Percentiles rank a stretch among this genome's conserved stretches.
These are phyloP conservation scores for Drosophila parthenogenetica DNA, from an alignment of 2,888 invertebrate genomes.

Conservation along the genomic window DNA sequence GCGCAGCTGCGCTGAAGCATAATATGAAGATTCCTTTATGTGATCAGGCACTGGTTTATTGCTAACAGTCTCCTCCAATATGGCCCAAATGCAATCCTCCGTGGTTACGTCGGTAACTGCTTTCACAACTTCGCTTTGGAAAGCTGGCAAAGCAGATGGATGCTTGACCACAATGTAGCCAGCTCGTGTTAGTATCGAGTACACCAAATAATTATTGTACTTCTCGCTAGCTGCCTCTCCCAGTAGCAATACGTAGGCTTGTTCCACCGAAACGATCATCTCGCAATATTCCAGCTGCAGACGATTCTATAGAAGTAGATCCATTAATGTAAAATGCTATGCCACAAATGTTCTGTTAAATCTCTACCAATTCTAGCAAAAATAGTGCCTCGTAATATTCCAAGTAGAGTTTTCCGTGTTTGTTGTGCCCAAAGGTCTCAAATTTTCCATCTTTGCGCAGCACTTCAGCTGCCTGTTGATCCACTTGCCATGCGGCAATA, in stretches of 20 bases:
- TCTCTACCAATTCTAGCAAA: constrained; percentile 80
- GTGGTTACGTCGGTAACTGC: constrained; percentile 30
- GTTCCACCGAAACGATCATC: constrained; percentile 80
- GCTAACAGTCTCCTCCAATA: constrained; percentile 67
- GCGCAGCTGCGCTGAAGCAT: constrained; percentile 44
- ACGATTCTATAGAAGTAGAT: constrained; percentile 75
- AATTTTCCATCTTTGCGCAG: constrained; percentile 83
- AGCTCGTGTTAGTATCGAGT: constrained; percentile 80
- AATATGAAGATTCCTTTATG: constrained; percentile 63
- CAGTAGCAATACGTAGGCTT: constrained; percentile 81
- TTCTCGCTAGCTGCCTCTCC: constrained; percentile 72
- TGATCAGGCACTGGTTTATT: constrained; percentile 64
- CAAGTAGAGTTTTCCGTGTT: constrained; percentile 75
- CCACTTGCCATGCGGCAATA: constrained; percentile 74
- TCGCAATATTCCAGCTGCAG: constrained; percentile 78
- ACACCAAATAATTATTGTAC: constrained; percentile 81
- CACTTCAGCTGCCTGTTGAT: constrained; percentile 75
- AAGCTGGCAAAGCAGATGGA: constrained; percentile 20
- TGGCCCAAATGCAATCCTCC: constrained; percentile 81
- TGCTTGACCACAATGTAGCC: constrained; percentile 82
- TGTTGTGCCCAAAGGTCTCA: constrained; percentile 79
- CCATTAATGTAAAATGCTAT: neutral
- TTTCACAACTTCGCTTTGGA: neutral
- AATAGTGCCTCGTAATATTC: constrained; percentile 83
- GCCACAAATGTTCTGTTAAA: neutral